Percentiles rank a stretch among this genome's conserved stretches.
phyloP scores from a whole-genome alignment of 2,888 invertebrate genomes.

The Polydrusus cervinus region DNA sequence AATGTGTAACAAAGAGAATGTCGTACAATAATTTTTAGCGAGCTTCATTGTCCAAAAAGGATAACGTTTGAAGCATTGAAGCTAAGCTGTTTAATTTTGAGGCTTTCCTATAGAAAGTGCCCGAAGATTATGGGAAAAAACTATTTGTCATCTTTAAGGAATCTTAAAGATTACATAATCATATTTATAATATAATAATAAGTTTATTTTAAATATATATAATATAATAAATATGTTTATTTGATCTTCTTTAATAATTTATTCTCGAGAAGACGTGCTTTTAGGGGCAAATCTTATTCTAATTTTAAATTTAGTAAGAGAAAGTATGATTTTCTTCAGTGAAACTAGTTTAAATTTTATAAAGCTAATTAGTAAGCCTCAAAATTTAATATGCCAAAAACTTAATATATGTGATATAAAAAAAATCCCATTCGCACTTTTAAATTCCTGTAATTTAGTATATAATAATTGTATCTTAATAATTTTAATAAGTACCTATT shows the following conservation, averaged over 20 bases:
- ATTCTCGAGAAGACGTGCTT: too few species aligned
- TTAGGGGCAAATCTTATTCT: too few species aligned
- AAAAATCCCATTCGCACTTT: background rate
- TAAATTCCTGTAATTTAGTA: constrained; percentile 22
- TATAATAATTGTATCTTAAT: constrained; percentile 25
- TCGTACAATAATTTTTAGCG: background rate
- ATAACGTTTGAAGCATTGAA: background rate
- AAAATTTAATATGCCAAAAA: constrained; percentile 23
- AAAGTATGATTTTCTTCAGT: background rate
- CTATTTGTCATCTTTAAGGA: background rate
- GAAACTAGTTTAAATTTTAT: background rate
- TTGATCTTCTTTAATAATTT: too few species aligned
- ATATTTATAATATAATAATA: too few species aligned
- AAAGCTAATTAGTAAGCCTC: constrained; percentile 10
- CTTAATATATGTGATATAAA: constrained; percentile 20
- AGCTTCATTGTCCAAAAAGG: background rate
- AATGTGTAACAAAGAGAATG: background rate
- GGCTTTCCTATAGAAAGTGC: constrained; percentile 7
- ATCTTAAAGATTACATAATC: too few species aligned
- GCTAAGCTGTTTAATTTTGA: constrained; percentile 17
- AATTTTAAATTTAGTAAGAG: background rate
- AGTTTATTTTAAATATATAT: too few species aligned
- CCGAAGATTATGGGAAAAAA: background rate
- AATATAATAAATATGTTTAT: too few species aligned
- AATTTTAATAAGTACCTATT: constrained; percentile 9